Base-by-base conservation (phyloP, 2,888 invertebrate genomes). In the Theretra japonica region DNA sequence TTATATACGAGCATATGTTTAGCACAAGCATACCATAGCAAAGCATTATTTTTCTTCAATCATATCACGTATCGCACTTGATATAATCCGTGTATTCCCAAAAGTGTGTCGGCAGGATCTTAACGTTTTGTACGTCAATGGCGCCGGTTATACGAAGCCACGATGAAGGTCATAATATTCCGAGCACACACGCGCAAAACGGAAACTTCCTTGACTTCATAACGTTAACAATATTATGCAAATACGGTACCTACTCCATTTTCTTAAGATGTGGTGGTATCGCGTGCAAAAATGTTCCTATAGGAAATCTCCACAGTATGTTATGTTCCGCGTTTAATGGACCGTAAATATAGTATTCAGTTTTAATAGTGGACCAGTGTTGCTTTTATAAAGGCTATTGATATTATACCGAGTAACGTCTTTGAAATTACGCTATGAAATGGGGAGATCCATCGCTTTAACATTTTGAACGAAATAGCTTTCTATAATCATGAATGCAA, bases 161-260 rank as follows among this genome's bases (percentile, higher is more conserved):
- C 75, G 76, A 72, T 74, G 77, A 48, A 65, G 65, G 65, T 65
- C 65, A 48, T 65, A 62, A 82, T 80, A 86, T 84, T 82, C 80
- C 65, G 72, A 75, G 78, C 80, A 83, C 79, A 83, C 78, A 79
- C 80, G 74, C 77, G 78, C 76, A 79, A 82, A 80, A 82, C 82
- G 81, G 79, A 85, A 86, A 83, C 83, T 82, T 83, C 75, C 74
- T 77, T 77, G 80, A 77, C 82, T 83, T 78, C 77, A 78, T 82
- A 85, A 84, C 81, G 80, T 79, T 81, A 76, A 75, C 79, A 84
- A 85, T 86, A 88, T 86, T 89, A 90, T 88, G 89, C 83, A 88
- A 89, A 90, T 88, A 82, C 77, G 76, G 77, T 80, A 78, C 77
- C 83, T 21, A 21, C 41, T 62, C 41, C 48, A 25, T 48, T 65